phyloP scores from a whole-genome alignment of 2,113 vertebrate species.

The Pitta sordida region DNA sequence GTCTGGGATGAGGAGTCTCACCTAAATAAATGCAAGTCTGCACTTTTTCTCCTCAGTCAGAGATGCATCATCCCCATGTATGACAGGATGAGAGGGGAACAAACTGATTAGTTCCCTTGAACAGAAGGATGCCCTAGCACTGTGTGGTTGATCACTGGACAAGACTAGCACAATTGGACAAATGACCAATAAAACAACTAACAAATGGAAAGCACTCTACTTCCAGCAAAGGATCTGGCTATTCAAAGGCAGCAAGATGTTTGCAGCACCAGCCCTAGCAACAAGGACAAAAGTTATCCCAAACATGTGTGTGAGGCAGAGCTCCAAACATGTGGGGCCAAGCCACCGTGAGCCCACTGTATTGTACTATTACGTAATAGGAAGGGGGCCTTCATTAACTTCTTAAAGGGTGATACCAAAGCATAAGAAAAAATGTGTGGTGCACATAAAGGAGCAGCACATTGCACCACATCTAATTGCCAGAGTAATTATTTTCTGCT shows the following conservation, averaged over 20 bases:
- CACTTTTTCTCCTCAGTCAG: neutral
- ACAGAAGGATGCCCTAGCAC: neutral
- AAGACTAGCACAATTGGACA: neutral
- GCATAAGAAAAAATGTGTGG: neutral
- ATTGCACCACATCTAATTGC: slow-evolving; percentile 50
- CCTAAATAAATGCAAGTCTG: neutral
- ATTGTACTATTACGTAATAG: slow-evolving; percentile 48
- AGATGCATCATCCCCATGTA: neutral
- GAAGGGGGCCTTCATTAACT: slow-evolving; percentile 35
- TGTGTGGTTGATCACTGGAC: neutral
- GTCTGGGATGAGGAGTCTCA: neutral
- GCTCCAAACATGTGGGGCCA: neutral
- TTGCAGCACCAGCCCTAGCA: slow-evolving; percentile 22
- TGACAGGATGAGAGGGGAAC: neutral
- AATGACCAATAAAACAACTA: neutral
- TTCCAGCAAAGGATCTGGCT: neutral
- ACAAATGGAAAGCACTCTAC: neutral
- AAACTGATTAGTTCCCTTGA: neutral
- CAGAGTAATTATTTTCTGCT: slow-evolving; percentile 62
- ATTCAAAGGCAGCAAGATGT: neutral
- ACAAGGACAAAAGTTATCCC: neutral
- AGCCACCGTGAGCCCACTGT: neutral
- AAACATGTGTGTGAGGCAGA: neutral
- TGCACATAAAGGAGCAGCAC: neutral
- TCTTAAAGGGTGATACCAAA: slow-evolving; percentile 11